Evolutionary conservation across 2,888 invertebrate species (phyloP), one percentile per base, ranked within the genome.

Genomic region (Sarcophaga variegata): DNA sequence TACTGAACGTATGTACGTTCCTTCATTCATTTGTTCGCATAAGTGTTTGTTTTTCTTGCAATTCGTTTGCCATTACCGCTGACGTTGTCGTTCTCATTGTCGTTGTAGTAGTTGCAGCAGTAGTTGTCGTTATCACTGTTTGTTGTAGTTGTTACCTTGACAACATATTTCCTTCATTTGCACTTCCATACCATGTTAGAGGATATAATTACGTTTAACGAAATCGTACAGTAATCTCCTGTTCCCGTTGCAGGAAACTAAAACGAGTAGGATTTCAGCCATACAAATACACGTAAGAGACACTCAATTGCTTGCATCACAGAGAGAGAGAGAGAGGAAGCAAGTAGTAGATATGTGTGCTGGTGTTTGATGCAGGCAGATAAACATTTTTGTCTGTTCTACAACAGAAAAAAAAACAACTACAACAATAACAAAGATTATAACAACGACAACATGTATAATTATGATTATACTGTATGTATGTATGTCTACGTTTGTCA

Each of bases 201-300:
- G 85, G 87, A 85, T 87, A 87, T 85, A 87, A 87, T 83, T 87
- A 83, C 85, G 82, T 83, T 85, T 83, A 85, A 80, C 83, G 81
- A 87, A 87, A 87, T 84, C 87, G 83, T 87, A 83, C 81, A 87
- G 83, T 87, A 84, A 87, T 87, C 87, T 87, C 87, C 87, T 84
- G 87, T 87, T 87, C 87, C 83, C 79, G 87, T 84, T 87, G 83
- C 83, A 84, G 83, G 83, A 87, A 87, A 84, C 81, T 78, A 60
- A 70, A 70, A 71, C 82, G 69, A 78, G 54, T 71, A 78, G 62
- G 14, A 75, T 76, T 75, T 75, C 63, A 81, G 69, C 70, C 74
- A 70, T 70, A 66, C 74, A 74, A 74, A 71, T 54, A 77, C 62
- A 17, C 63, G n/a, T 62, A 4, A 45, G 37, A 75, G 69, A 62